Evolutionary conservation across 2,113 vertebrate genomes (phyloP).

Genomic region (Butorides virescens): DNA sequence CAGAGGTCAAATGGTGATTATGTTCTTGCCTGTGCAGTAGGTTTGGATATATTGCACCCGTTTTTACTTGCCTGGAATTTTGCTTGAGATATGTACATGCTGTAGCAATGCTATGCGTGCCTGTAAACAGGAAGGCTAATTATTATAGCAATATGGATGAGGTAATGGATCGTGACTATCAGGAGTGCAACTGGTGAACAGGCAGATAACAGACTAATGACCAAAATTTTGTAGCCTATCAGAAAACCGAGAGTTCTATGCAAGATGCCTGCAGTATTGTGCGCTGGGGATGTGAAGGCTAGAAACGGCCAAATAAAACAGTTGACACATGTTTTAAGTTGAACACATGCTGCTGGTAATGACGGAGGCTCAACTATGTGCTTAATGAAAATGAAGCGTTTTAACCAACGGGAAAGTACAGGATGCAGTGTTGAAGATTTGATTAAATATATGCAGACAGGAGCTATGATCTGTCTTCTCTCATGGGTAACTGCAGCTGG

Average conservation of each 20-base stretch:
- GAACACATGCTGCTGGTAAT: background rate
- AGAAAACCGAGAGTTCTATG: background rate
- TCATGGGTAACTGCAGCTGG: background rate
- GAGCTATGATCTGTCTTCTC: background rate
- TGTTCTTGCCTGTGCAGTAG: background rate
- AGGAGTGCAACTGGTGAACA: background rate
- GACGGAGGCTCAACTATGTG: background rate
- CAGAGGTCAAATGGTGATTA: background rate
- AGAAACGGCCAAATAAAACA: background rate
- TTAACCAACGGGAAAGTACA: background rate
- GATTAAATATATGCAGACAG: background rate
- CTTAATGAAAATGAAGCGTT: background rate
- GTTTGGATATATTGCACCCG: background rate
- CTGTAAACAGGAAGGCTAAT: background rate
- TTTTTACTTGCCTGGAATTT: background rate
- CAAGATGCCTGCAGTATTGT: background rate
- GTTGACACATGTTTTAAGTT: background rate
- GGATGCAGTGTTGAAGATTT: background rate
- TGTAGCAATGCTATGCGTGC: rapidly evolving
- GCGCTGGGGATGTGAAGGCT: background rate
- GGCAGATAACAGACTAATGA: background rate
- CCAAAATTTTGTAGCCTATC: background rate
- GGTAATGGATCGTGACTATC: background rate
- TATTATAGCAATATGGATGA: background rate
- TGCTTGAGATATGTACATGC: background rate